A percentile compares a stretch with the other conserved stretches of the same genome.
Evolutionary conservation across 92 coral and sea anemone species (phyloP).

Genomic region (Epizoanthus rinbou): DNA sequence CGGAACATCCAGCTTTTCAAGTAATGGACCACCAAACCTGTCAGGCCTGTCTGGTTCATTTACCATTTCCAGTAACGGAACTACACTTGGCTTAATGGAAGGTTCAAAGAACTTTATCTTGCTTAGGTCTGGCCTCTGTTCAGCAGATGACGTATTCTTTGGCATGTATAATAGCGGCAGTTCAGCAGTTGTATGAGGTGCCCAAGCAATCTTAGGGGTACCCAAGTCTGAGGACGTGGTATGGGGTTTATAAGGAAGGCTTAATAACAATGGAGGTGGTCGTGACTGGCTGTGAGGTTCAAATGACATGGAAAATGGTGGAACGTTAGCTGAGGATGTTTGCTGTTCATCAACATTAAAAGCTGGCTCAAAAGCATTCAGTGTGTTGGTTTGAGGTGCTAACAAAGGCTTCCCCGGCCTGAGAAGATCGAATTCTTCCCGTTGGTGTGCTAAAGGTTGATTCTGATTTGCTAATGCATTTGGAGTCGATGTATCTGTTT

Average conservation of each 20-base stretch:
- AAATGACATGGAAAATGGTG: background rate
- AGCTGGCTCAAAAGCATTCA: background rate
- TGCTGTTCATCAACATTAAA: background rate
- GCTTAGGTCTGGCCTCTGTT: conserved; percentile 54
- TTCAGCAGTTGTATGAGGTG: background rate
- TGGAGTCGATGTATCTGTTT: conserved; percentile 6
- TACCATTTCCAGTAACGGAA: conserved; percentile 16
- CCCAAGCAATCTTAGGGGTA: background rate
- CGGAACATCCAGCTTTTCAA: background rate
- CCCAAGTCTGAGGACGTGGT: background rate
- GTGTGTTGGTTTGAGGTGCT: background rate
- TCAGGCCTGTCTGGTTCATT: background rate
- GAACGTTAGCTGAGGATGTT: background rate
- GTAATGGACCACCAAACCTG: background rate
- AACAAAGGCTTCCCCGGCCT: background rate
- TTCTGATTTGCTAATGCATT: background rate
- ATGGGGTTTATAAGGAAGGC: background rate
- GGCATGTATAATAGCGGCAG: conserved; percentile 30
- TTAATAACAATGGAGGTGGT: too few species aligned
- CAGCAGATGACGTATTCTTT: background rate
- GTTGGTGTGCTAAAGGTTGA: background rate
- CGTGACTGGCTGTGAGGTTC: too few species aligned
- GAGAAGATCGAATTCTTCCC: background rate
- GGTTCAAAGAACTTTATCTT: conserved; percentile 69
- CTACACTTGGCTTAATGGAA: conserved; percentile 33